These are phyloP conservation scores for Anoplopoma fimbria DNA, from an alignment of 2,113 vertebrate genomes.

Conservation along the genomic window DNA sequence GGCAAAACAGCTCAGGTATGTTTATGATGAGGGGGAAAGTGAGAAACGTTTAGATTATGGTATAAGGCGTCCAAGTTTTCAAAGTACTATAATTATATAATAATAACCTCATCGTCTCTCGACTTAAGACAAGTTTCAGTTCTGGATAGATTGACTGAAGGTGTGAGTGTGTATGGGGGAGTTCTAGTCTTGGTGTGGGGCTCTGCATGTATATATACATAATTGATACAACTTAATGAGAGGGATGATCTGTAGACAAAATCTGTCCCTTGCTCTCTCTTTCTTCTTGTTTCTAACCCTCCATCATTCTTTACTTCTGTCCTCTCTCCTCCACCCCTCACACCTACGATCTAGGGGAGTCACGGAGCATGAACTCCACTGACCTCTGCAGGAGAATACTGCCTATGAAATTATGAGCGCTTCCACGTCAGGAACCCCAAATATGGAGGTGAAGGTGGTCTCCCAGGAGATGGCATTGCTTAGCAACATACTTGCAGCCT, in stretches of 20 bases:
- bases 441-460: conserved; percentile 82
- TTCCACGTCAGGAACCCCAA: conserved; percentile 65
- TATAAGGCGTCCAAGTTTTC: conserved; percentile 13
- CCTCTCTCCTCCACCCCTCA: background rate
- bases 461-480: conserved; percentile 90
- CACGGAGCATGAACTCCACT: conserved; percentile 13
- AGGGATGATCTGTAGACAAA: background rate
- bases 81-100: conserved; percentile 21
- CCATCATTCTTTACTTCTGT: background rate
- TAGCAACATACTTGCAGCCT: conserved; percentile 92
- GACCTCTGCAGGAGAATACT: conserved; percentile 25
- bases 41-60: conserved; percentile 17
- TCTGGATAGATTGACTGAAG: background rate
- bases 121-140: background rate
- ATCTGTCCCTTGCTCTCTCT: background rate
- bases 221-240: background rate
- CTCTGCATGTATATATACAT: background rate
- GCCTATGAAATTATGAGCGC: conserved; percentile 75
- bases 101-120: conserved; percentile 28
- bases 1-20: conserved; percentile 40
- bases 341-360: background rate
- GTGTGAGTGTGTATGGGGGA: background rate
- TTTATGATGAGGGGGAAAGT: conserved; percentile 17
- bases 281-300: background rate
- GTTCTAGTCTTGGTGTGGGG: background rate